Percentiles rank a stretch among this genome's conserved stretches.
phyloP scores from a whole-genome alignment of 2,113 vertebrate species.

The Arizona elegans region DNA sequence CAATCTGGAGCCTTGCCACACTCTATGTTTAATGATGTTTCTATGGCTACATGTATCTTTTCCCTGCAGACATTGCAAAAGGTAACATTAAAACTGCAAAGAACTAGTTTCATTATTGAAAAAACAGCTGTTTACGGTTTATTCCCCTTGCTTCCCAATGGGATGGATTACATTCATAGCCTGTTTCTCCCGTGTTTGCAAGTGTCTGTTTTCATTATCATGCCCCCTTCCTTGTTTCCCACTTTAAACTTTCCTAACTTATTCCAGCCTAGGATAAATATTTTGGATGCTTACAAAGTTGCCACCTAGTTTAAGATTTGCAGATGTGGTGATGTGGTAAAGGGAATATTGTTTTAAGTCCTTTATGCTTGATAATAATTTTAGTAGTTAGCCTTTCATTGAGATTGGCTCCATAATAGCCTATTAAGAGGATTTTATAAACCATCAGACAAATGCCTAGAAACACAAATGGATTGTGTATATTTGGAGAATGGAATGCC shows the following conservation, averaged over 20 bases:
- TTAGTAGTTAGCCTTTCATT: background rate
- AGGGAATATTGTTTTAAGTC: background rate
- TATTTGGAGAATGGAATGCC: background rate
- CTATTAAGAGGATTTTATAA: background rate
- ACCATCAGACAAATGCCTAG: background rate
- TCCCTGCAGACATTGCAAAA: background rate
- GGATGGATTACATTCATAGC: background rate
- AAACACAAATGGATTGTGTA: background rate
- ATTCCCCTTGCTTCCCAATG: background rate
- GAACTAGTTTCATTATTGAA: background rate
- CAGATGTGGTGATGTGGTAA: background rate
- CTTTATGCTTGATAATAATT: background rate
- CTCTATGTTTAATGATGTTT: background rate
- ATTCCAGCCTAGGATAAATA: background rate
- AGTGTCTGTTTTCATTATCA: background rate
- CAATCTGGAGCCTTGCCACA: background rate
- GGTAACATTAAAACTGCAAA: background rate
- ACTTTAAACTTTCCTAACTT: background rate
- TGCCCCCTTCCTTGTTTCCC: background rate
- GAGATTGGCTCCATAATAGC: background rate
- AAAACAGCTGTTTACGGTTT: background rate
- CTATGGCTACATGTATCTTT: background rate
- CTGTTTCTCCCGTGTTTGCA: background rate
- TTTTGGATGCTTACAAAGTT: background rate
- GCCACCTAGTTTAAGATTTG: background rate